These are phyloP conservation scores for Champsocephalus esox DNA, from an alignment of 2,797 vertebrate species.

Conservation along the genomic window DNA sequence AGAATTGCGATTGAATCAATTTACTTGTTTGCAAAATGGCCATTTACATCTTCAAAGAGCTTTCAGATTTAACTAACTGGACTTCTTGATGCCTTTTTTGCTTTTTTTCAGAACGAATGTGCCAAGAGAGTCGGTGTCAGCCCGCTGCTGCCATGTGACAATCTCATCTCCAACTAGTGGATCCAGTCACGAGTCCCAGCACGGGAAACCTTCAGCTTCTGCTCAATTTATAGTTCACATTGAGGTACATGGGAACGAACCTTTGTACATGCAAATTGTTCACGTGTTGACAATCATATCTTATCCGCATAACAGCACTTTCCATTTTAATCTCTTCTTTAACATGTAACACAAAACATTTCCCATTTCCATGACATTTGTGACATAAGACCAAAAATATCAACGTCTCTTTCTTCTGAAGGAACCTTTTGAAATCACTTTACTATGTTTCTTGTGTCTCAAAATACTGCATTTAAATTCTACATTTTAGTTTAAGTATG, in stretches of 20 bases:
- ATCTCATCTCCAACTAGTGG: slow-evolving; percentile 55
- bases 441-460: not conserved
- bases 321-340: not conserved
- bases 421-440: not conserved
- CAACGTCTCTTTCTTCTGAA: not conserved
- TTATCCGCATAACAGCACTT: not conserved
- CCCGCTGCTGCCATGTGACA: slow-evolving; percentile 73
- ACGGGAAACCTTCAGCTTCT: not conserved
- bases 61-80: not conserved
- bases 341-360: not conserved
- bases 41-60: not conserved
- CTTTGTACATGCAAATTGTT: not conserved
- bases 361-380: not conserved
- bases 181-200: not conserved
- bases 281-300: not conserved
- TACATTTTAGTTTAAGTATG: not conserved
- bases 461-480: not conserved
- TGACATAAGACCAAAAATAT: not conserved
- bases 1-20: not conserved
- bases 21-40: not conserved
- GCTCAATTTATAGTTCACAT: not conserved
- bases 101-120: slow-evolving; percentile 76
- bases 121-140: slow-evolving; percentile 69
- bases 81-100: slow-evolving; percentile 5
- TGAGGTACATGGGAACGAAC: not conserved